Percentiles rank a stretch among this genome's conserved stretches.
Evolutionary conservation across 2,888 invertebrate genomes (phyloP).

Genomic region (Chirona hameri): DNA sequence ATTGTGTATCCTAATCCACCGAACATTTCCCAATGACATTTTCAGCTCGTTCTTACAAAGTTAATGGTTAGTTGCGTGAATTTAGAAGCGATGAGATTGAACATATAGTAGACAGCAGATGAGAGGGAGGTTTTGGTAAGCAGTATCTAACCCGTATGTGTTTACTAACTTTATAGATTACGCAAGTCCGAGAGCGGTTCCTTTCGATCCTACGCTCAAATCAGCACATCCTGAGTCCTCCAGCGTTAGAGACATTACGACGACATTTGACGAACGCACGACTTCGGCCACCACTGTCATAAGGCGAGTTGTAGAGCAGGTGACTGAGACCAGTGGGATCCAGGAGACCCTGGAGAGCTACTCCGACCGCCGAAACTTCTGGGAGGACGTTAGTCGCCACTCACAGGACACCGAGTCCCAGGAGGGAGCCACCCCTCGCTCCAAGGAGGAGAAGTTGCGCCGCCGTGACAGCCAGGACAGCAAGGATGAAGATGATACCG

Average conservation of each 20-base stretch:
- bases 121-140: background rate
- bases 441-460: background rate
- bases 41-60: background rate
- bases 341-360: background rate
- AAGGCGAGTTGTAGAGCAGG: background rate
- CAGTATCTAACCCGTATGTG: background rate
- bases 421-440: background rate
- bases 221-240: background rate
- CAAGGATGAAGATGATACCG: background rate
- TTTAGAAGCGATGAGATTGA: too few species aligned
- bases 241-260: background rate
- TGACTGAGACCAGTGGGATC: background rate
- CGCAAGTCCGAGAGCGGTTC: background rate
- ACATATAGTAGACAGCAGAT: background rate
- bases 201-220: background rate
- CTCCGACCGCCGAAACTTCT: background rate
- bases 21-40: background rate
- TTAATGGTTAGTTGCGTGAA: background rate
- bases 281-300: background rate
- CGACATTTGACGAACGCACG: background rate
- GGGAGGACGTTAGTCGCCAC: background rate
- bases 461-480: background rate
- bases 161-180: conserved; percentile 22
- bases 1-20: too few species aligned
- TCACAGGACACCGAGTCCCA: background rate